phyloP scores from a whole-genome alignment of 2,113 vertebrate species.

The Solea senegalensis region DNA sequence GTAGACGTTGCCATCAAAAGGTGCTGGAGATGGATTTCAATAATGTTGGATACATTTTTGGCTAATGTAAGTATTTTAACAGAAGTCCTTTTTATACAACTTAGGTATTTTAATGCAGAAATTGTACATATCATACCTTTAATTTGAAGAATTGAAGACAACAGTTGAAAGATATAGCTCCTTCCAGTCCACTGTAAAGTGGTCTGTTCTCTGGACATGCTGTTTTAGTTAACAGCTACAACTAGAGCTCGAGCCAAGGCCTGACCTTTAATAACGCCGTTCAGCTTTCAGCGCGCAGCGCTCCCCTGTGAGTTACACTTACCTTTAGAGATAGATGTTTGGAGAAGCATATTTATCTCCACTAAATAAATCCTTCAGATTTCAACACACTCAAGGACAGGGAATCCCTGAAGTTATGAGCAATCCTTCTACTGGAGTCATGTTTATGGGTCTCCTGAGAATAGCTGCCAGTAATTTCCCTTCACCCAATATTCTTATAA shows the following conservation, averaged over 20 bases:
- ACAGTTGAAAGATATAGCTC: background rate
- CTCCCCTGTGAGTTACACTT: conserved; percentile 59
- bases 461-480: conserved; percentile 21
- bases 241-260: conserved; percentile 20
- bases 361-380: conserved; percentile 71
- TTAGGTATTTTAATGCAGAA: no score
- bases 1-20: no score
- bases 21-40: no score
- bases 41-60: no score
- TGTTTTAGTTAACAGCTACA: conserved; percentile 23
- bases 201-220: conserved; percentile 5
- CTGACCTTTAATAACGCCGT: conserved; percentile 44
- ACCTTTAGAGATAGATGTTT: conserved; percentile 70
- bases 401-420: conserved; percentile 63
- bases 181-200: conserved; percentile 1
- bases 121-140: no score
- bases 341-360: conserved; percentile 65
- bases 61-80: no score
- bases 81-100: no score
- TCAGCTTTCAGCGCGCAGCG: conserved; percentile 38
- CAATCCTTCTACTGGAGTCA: conserved; percentile 36
- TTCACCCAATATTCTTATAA: conserved; percentile 32
- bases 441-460: conserved; percentile 43
- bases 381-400: conserved; percentile 65
- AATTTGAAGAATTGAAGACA: no score